Evolutionary conservation across 53 echinoderm and acorn worm genomes (phyloP).

Genomic region (Mesocentrotus franciscanus): DNA sequence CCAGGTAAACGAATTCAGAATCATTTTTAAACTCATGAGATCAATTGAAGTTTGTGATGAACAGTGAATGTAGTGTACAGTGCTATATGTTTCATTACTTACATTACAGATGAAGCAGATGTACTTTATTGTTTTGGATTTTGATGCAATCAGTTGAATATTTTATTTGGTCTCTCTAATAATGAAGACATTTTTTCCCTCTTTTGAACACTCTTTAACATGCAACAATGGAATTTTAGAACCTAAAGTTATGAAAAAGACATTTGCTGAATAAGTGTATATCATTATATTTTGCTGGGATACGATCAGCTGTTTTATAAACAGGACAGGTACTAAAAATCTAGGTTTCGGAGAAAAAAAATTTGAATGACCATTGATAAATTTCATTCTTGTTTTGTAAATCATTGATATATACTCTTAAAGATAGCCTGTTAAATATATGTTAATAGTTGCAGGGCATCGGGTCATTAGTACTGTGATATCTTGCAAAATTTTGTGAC

Average conservation of each 20-base stretch:
- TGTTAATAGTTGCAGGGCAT: background rate
- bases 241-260: background rate
- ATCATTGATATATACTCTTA: background rate
- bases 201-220: background rate
- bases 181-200: background rate
- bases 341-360: background rate
- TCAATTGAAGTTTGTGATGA: too few species aligned
- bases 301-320: too few species aligned
- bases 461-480: background rate
- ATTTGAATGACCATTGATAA: background rate
- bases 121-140: background rate
- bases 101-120: background rate
- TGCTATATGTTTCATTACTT: background rate
- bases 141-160: background rate
- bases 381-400: background rate
- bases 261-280: background rate
- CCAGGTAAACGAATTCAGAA: conserved; percentile 75
- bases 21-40: background rate
- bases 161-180: background rate
- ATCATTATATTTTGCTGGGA: background rate
- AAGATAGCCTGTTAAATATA: background rate
- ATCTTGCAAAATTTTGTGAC: too few species aligned
- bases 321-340: too few species aligned
- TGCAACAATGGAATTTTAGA: background rate
- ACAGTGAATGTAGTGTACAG: background rate